phyloP scores from a whole-genome alignment of 2,888 invertebrate species.

The Caenorhabditis becei region DNA sequence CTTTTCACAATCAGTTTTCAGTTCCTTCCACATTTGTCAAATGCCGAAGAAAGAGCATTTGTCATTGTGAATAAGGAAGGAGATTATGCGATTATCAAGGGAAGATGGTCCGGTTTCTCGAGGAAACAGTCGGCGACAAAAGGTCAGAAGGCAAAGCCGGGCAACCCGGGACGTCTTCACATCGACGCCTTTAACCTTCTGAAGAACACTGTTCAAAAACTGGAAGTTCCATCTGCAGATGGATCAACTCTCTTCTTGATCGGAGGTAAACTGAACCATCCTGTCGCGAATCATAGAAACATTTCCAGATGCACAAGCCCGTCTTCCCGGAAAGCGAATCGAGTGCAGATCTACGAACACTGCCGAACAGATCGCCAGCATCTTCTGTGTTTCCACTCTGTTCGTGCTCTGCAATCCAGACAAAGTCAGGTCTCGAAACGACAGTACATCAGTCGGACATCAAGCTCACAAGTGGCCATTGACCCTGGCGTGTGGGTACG shows the following conservation, averaged over 20 bases:
- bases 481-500: constrained; percentile 83
- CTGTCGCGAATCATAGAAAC: neutral
- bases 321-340: constrained; percentile 80
- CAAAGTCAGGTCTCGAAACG: constrained; percentile 76
- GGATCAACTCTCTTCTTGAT: constrained; percentile 80
- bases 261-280: constrained; percentile 73
- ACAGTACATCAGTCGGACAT: constrained; percentile 78
- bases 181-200: constrained; percentile 81
- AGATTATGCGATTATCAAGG: constrained; percentile 83
- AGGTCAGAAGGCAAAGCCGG: constrained; percentile 74
- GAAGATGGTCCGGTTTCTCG: constrained; percentile 83
- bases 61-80: constrained; percentile 83
- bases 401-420: constrained; percentile 84
- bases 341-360: constrained; percentile 82
- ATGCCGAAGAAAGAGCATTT: constrained; percentile 83
- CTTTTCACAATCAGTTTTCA: constrained; percentile 67
- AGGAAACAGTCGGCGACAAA: constrained; percentile 73
- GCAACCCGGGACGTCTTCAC: constrained; percentile 77
- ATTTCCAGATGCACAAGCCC: constrained; percentile 81
- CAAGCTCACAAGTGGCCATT: constrained; percentile 82
- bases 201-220: constrained; percentile 81
- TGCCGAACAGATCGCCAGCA: constrained; percentile 83
- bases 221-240: constrained; percentile 80
- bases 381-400: constrained; percentile 83
- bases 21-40: constrained; percentile 82